phyloP scores from a whole-genome alignment of 1,140 invertebrate genomes.

The Trinorchestia longiramus region DNA sequence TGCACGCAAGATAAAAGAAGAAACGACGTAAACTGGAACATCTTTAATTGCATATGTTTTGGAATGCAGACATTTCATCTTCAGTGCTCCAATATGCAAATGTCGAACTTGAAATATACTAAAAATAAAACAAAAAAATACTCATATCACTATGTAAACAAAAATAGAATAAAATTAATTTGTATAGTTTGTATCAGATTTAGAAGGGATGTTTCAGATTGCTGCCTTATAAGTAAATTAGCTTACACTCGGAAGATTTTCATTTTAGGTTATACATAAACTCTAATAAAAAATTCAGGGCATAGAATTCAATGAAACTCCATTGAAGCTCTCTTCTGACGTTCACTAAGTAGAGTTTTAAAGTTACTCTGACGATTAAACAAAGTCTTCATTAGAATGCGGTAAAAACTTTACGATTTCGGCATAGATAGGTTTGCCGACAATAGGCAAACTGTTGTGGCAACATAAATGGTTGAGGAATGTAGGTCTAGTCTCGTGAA shows the following conservation, averaged over 20 bases:
- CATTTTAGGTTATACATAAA: background rate
- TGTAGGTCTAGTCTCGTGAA: background rate
- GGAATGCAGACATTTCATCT: too few relatives aligned
- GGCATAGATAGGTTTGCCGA: background rate
- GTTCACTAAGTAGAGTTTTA: background rate
- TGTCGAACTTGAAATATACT: too few relatives aligned
- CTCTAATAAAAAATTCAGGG: background rate
- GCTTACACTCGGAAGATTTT: background rate
- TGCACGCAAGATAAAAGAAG: background rate
- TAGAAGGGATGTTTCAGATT: background rate
- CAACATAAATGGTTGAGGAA: background rate
- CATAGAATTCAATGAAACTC: background rate
- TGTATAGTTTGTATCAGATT: too few relatives aligned
- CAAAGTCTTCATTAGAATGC: conserved; percentile 18
- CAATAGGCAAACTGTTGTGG: background rate
- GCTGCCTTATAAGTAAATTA: background rate
- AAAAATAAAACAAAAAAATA: too few relatives aligned
- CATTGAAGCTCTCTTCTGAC: background rate
- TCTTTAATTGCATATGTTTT: too few relatives aligned
- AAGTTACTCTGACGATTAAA: background rate
- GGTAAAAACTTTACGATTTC: conserved; percentile 37
- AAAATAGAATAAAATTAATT: too few relatives aligned
- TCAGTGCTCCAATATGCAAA: too few relatives aligned
- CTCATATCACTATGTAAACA: too few relatives aligned
- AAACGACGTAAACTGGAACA: background rate